Evolutionary conservation across 2,888 invertebrate genomes (phyloP), one percentile per base, ranked within the genome.

Genomic region (Ommatoiulus sabulosus): DNA sequence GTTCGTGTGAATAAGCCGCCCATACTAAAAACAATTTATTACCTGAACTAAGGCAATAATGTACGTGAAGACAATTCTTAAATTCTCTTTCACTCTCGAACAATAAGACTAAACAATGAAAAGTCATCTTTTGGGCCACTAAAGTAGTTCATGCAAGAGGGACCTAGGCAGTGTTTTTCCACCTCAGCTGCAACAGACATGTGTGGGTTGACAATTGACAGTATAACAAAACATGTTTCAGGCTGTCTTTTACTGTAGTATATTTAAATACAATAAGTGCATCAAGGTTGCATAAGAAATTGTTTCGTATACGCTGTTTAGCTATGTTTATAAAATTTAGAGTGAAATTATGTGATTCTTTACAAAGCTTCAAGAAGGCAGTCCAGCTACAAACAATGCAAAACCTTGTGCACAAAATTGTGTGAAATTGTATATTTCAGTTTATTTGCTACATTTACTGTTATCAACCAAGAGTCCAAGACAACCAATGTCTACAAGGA

Each of bases 1-100:
- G 80, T 35, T 35, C 35, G 12, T 80, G 35, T 24, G 12, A 35
- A 80, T 7, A 24, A 35, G 24, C 35, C 80, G 35, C 80, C 80
- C 80, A 80, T 80, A 80, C 80, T 80, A 12, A 80, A 80, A 80
- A 10, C 35, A 35, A 80, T 35, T 80, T 80, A 80, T 80, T 80
- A 35, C 35, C 80, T 12, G 35, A 80, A 80, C 35, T 80, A 35
- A 80, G 35, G 80, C 24, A 80, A 8, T 80, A 80, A 80, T 24
- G 12, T 80, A 80, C 80, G 80, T 80, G 80, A 35, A 80, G 35
- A 80, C 80, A 80, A 80, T 80, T 80, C 24, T 10, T 35, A 80
- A 35, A 72, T 7, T 20, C 24, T 72, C 24, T 24, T 72, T 20
- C 8, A 24, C 24, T 3, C 17, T 63, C 20, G 24, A 72, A 72